These are phyloP conservation scores for Drosophila lutescens DNA, from an alignment of 2,888 invertebrate species.

Conservation along the genomic window DNA sequence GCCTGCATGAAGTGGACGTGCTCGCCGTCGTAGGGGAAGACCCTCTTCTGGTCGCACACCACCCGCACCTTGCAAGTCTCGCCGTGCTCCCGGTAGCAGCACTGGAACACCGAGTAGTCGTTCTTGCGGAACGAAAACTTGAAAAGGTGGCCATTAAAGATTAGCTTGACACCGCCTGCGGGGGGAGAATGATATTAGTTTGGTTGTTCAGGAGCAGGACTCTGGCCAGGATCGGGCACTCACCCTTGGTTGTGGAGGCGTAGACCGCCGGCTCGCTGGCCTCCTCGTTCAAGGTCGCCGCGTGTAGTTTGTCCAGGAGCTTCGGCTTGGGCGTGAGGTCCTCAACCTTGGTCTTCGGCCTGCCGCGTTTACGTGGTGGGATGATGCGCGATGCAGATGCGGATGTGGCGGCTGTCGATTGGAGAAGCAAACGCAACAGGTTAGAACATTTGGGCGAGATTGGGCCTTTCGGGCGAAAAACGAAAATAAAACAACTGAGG, in stretches of 20 bases:
- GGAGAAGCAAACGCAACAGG: constrained; percentile 44
- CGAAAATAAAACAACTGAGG: constrained; percentile 70
- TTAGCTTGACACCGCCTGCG: constrained; percentile 82
- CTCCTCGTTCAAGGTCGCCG: constrained; percentile 60
- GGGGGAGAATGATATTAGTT: neutral
- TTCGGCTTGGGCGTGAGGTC: constrained; percentile 60
- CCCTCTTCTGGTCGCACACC: constrained; percentile 80
- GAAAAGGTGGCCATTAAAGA: constrained; percentile 82
- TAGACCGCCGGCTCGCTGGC: constrained; percentile 76
- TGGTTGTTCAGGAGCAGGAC: neutral
- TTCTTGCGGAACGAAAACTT: constrained; percentile 82
- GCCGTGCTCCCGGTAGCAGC: constrained; percentile 82
- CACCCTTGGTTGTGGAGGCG: constrained; percentile 82
- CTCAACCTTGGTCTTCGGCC: constrained; percentile 66
- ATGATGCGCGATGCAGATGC: constrained; percentile 46
- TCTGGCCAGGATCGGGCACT: constrained; percentile 10
- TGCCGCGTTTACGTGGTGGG: constrained; percentile 71
- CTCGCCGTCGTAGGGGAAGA: constrained; percentile 80
- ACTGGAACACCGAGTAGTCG: constrained; percentile 81
- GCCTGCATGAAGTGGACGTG: constrained; percentile 83
- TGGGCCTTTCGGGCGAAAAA: constrained; percentile 35
- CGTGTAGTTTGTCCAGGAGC: constrained; percentile 69
- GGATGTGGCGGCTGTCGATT: constrained; percentile 55
- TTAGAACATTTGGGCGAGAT: constrained; percentile 44
- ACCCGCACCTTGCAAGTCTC: constrained; percentile 82